Conservation (phyloP, 1,140 invertebrate species). For the Chionoecetes opilio region DNA sequence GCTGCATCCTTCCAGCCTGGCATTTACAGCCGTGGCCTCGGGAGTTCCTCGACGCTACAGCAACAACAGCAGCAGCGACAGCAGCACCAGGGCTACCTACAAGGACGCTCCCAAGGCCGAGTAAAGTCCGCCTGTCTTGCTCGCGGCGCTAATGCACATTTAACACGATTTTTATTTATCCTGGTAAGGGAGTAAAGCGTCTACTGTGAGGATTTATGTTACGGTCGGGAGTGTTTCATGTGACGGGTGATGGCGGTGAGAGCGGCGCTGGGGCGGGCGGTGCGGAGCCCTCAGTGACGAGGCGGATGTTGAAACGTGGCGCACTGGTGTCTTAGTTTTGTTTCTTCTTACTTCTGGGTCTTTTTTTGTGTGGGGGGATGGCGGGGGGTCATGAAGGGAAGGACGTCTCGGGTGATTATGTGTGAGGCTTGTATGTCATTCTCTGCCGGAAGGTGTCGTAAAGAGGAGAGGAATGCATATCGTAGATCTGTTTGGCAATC, state of each 20-base stretch:
- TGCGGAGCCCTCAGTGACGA: not conserved
- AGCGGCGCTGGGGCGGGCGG: not conserved
- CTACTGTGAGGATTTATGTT: not conserved
- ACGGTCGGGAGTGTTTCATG: constrained; percentile 1
- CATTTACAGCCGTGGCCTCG: constrained; percentile 66
- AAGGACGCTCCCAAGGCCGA: constrained; percentile 38
- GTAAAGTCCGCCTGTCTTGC: constrained; percentile 20
- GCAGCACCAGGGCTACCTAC: not conserved
- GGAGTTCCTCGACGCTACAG: constrained; percentile 44
- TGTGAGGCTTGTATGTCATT: no score
- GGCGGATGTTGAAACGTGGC: not conserved
- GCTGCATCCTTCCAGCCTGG: constrained; percentile 64
- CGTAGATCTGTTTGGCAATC: no score
- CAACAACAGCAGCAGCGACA: constrained; percentile 41
- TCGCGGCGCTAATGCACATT: constrained; percentile 25
- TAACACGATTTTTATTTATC: constrained; percentile 21
- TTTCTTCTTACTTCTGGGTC: not conserved
- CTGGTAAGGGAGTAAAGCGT: not conserved
- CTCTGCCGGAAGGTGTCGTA: no score
- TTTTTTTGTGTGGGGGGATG: no score
- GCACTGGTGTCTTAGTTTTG: not conserved
- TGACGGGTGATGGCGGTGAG: constrained; percentile 14
- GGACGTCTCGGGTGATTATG: no score
- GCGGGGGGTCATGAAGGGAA: not conserved
- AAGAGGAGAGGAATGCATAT: no score